Base-by-base conservation (phyloP, 2,888 invertebrate genomes). In the Phyllotreta cruciferae region DNA sequence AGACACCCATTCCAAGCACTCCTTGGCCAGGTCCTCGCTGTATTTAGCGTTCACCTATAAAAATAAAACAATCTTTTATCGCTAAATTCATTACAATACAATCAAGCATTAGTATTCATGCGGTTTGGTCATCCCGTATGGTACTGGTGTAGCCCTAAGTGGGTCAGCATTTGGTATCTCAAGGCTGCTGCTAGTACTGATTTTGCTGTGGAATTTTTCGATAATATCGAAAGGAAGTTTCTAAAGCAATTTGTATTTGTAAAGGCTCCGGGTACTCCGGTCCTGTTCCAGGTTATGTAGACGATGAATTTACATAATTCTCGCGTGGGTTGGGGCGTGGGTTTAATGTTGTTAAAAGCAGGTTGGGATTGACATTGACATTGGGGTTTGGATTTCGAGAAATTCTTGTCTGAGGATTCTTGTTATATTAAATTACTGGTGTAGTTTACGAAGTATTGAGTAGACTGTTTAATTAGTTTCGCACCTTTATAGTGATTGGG, bases 21-120 rank as follows among this genome's bases (percentile, higher is more conserved):
- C 96, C 74, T 89, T 89, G 1, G 98, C 98, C 68, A 96, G 85
- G 76, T 94, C 94, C 77, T 94, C 92, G 82, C 94, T 98, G 86
- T 98, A 99, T 85, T 98, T 98, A 81, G 95, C 94, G 82, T 96
- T 94, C 74, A 98, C 94, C 98, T 98, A 85, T 9, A 88, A 87
- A 73, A 74, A 76, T 6, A 35, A 13, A 45, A 54, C n/a, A 1
- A 5, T 50, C 7, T 50, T 9, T 36, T 24, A 24, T 3, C 1
- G 24, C 4, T 3, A 24, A 24, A 24, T 24, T 4, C 24, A 24
- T 1, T 24, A 3, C 4, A 24, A 24, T 3, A 24, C 24, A 24
- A 24, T 1, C 24, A 24, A 24, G 24, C 24, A 24, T 24, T 24
- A 24, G 24, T 24, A 24, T 24, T 24, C 24, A 24, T 24, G 24